These are phyloP conservation scores for Orius laevigatus DNA, from an alignment of 1,140 invertebrate genomes.

Conservation along the genomic window DNA sequence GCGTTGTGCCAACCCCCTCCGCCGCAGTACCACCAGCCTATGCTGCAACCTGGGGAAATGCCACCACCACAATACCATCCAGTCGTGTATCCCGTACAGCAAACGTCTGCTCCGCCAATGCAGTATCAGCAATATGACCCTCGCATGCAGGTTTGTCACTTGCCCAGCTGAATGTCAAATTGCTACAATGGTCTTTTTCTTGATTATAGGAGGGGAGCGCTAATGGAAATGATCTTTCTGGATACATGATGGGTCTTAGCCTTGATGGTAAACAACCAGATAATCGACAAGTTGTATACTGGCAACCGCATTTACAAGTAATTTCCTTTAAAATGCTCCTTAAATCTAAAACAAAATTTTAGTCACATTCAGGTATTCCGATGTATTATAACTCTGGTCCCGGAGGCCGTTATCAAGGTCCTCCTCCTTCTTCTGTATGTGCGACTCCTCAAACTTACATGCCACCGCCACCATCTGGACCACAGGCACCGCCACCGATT, in stretches of 20 bases:
- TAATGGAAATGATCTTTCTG: slow-evolving; percentile 10
- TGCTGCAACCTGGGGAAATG: neutral
- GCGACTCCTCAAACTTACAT: slow-evolving; percentile 6
- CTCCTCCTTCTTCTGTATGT: neutral
- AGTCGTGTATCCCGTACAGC: slow-evolving; percentile 3
- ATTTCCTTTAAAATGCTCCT: neutral
- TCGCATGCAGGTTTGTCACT: neutral
- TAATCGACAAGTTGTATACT: slow-evolving; percentile 11
- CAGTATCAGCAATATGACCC: slow-evolving; percentile 4
- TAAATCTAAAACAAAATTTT: neutral
- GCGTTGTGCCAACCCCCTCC: slow-evolving; percentile 4
- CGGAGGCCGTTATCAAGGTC: neutral
- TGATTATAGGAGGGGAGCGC: slow-evolving; percentile 7
- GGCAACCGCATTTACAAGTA: slow-evolving; percentile 10
- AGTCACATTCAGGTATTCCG: slow-evolving; percentile 6
- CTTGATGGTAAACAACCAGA: slow-evolving; percentile 9
- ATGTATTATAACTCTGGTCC: slow-evolving; percentile 3
- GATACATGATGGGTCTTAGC: slow-evolving; percentile 16
- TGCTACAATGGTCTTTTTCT: neutral
- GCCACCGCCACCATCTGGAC: slow-evolving; percentile 6
- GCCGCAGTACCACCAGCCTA: neutral
- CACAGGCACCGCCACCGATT: neutral
- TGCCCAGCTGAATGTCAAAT: too few relatives aligned
- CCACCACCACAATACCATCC: slow-evolving; percentile 1
- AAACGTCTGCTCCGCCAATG: neutral